Base-by-base conservation (phyloP, 2,113 vertebrate species). In the Columba janthina region DNA sequence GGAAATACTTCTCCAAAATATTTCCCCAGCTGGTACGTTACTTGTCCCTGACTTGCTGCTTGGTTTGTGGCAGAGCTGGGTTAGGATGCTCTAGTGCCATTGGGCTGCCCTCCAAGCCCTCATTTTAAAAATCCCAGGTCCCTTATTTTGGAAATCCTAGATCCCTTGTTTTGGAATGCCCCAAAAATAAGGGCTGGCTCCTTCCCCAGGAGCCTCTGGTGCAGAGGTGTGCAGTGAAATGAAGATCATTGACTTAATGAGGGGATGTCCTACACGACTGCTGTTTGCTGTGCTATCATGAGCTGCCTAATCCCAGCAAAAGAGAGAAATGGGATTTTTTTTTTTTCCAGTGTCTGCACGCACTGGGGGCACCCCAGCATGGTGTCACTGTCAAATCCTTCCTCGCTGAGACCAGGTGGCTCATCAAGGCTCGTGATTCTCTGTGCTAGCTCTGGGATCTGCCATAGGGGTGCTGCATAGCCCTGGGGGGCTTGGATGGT, bases 401-500 rank as follows among this genome's bases (percentile, higher is more conserved):
- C 50, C 71, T 13, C 11, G 20, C 36, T 32, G 34, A 86, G 40
- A 19, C 0, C 1, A 53, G n/a, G 15, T 24, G 4, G 48, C 76
- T 92, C 36, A 5, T 15, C 1, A 2, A 29, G 44, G 6, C 44
- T 64, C 6, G 17, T 56, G 89, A 79, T 60, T 24, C 62, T 73
- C 18, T 25, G 29, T 6, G 3, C 10, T 8, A 19, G 32, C 54
- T 12, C 28, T 2, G 2, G 51, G 28, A 53, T 67, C 25, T 73
- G 46, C 48, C 40, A 3, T 24, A 25, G 42, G 14, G n/a, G 38
- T 66, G 53, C 64, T 24, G 24, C 6, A 0, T 15, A 4, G 17
- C 57, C 72, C 21, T 1, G 7, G 8, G 20, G 40, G 2, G 2
- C 26, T 66, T 50, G n/a, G 56, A 28, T 64, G 1, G 0, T 19